Conservation (phyloP, 2,113 vertebrate species). For the Pandion haliaetus region DNA sequence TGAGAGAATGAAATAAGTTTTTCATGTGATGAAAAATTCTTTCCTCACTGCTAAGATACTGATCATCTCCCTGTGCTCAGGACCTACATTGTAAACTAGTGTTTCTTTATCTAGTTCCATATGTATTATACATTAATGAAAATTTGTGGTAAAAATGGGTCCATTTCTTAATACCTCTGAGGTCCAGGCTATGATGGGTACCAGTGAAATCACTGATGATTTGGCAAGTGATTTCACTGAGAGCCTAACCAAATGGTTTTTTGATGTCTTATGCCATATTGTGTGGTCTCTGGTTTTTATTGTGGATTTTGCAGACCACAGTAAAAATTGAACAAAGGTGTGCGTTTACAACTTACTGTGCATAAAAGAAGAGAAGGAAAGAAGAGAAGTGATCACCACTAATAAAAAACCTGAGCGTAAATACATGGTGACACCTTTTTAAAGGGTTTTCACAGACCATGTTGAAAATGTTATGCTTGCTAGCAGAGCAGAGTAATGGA, state of each 20-base stretch:
- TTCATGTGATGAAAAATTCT: background rate
- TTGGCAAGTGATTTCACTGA: background rate
- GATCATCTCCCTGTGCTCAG: background rate
- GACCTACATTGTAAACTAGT: background rate
- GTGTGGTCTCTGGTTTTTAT: background rate
- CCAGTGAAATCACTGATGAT: background rate
- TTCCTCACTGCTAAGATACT: background rate
- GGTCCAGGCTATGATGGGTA: background rate
- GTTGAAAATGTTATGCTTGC: constrained; percentile 37
- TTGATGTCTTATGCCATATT: background rate
- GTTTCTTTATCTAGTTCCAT: background rate
- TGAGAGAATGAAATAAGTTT: background rate
- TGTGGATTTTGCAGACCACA: background rate
- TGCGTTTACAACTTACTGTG: background rate
- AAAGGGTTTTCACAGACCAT: background rate
- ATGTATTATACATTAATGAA: background rate
- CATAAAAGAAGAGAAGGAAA: background rate
- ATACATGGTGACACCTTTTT: constrained; percentile 9
- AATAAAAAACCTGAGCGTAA: background rate
- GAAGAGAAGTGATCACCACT: background rate
- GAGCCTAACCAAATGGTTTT: background rate
- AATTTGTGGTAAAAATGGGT: background rate
- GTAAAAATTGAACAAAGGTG: background rate
- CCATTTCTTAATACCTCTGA: background rate
- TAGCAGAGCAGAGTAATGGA: constrained; percentile 43